Evolutionary conservation across 2,113 vertebrate species (phyloP), one percentile per base, ranked within the genome.

Genomic region (Narcine bancroftii): DNA sequence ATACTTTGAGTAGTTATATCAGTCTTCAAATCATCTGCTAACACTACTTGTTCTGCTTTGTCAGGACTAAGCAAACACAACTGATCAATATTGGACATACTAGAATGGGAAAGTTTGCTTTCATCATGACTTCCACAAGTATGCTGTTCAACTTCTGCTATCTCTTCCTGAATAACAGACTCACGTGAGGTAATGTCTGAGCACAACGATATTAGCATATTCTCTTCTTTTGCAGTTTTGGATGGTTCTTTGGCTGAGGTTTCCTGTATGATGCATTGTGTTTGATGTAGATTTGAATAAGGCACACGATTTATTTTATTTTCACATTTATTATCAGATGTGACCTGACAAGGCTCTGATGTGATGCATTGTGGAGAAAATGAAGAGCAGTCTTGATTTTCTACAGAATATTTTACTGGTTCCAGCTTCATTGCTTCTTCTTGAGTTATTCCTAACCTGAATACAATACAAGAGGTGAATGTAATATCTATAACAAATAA

Each of bases 161-260:
- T 95, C 93, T 97, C 96, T 83, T 97, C 97, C 93, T 97, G 96
- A 94, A 97, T 97, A 85, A 97, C 92, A 77, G 96, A 95, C 93
- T 97, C 97, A 93, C 97, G 89, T 63, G 92, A 69, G 53, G 92
- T 76, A 92, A 92, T 92, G 11, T 93, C 93, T 39, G 93, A 92
- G n/a, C 92, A 87, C 29, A 63, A 96, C 56, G 96, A 94, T 93
- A 97, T 95, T 76, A 97, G 92, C 92, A 97, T 94, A 92, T 95
- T 95, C 92, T 96, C 96, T 50, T 94, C 69, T 76, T 94, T 93
- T 0, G 95, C 95, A 87, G 95, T 96, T 92, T 93, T 83, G 0
- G 94, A 93, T n/a, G 94, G 19, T 75, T 96, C 96, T 92, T 97
- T 96, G 92, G 92, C 93, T 92, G 95, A 93, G 93, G 93, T 92